Evolutionary conservation across 2,797 vertebrate species (phyloP).

Genomic region (Apodemus agrarius): DNA sequence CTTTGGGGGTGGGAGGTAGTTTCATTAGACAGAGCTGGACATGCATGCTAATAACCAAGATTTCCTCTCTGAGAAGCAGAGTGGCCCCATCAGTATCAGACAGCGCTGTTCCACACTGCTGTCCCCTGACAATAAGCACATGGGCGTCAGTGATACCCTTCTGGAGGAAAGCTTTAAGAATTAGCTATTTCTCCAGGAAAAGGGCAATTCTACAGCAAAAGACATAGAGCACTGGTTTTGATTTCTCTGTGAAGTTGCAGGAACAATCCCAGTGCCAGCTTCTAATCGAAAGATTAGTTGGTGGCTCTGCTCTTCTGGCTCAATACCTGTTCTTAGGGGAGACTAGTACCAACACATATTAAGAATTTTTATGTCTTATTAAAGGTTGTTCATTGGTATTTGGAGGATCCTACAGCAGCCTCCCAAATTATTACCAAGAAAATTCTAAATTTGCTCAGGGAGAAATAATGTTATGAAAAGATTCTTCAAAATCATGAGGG

Average conservation of each 20-base stretch:
- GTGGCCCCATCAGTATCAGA: conserved; percentile 58
- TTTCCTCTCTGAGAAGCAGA: conserved; percentile 44
- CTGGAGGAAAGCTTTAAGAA: conserved; percentile 82
- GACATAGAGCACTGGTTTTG: conserved; percentile 82
- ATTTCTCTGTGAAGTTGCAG: conserved; percentile 80
- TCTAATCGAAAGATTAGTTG: conserved; percentile 85
- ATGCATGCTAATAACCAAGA: conserved; percentile 50
- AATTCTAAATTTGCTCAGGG: conserved; percentile 80
- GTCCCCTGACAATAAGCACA: conserved; percentile 5
- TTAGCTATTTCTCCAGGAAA: conserved; percentile 85
- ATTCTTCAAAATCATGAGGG: conserved; percentile 58
- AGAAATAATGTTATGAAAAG: conserved; percentile 78
- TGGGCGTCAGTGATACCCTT: conserved; percentile 77
- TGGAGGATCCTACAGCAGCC: conserved; percentile 79
- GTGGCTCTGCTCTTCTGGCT: conserved; percentile 85
- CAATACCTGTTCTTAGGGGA: conserved; percentile 84
- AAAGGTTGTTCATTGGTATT: conserved; percentile 86
- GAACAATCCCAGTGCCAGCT: conserved; percentile 79
- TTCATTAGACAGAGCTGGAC: conserved; percentile 65
- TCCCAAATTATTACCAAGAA: conserved; percentile 77
- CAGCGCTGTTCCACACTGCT: conserved; percentile 15
- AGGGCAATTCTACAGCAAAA: conserved; percentile 85
- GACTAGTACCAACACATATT: conserved; percentile 79
- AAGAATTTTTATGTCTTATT: conserved; percentile 83
- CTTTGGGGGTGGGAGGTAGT: neutral